Evolutionary conservation across 2,113 vertebrate genomes (phyloP).

Genomic region (Tiliqua scincoides): DNA sequence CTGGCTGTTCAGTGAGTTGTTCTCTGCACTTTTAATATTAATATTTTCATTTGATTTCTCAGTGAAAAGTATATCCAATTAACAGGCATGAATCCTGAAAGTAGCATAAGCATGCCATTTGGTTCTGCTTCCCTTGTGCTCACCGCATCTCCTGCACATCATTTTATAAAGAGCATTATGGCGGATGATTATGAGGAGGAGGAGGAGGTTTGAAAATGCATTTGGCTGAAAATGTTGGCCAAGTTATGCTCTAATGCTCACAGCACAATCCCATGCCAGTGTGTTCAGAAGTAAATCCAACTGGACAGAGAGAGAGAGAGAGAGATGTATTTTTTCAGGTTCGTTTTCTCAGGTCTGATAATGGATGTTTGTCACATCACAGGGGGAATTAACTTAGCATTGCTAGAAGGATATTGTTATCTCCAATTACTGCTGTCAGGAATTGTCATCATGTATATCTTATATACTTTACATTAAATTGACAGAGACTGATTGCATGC

Average conservation of each 20-base stretch:
- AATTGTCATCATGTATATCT: too few relatives aligned
- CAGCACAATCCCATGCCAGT: not conserved
- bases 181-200: not conserved
- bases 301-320: not conserved
- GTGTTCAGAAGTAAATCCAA: not conserved
- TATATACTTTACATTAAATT: too few relatives aligned
- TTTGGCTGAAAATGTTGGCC: not conserved
- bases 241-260: not conserved
- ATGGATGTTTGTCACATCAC: too few relatives aligned
- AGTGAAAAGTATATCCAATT: not conserved
- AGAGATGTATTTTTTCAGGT: too few relatives aligned
- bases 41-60: not conserved
- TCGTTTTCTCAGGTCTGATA: too few relatives aligned
- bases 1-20: not conserved
- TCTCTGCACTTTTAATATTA: not conserved
- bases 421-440: too few relatives aligned
- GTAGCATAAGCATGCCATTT: too few relatives aligned
- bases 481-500: too few relatives aligned
- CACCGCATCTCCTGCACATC: not conserved
- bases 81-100: too few relatives aligned
- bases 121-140: not conserved
- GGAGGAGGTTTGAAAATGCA: not conserved
- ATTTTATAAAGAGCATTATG: not conserved
- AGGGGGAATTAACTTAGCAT: too few relatives aligned
- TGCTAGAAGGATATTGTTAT: too few relatives aligned